Evolutionary conservation across 2,888 invertebrate genomes (phyloP), one percentile per base, ranked within the genome.

Genomic region (Sclerodermus sp.): DNA sequence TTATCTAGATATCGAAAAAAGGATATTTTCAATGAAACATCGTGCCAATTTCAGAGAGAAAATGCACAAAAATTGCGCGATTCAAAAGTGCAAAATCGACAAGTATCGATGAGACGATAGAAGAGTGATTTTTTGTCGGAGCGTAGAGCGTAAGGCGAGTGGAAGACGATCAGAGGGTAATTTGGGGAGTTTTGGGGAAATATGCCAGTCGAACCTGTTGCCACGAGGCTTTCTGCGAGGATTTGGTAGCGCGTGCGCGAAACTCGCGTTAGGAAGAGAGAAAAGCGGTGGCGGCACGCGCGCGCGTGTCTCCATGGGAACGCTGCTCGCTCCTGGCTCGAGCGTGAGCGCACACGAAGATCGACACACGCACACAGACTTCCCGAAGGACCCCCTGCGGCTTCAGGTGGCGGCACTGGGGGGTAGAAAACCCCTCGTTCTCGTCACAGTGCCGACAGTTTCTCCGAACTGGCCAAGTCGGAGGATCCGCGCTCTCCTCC

Each of bases 281-380:
- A 8, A 8, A 23, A 8, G 8, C 4, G 23, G n/a, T 40, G 5
- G 40, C 47, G 47, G 49, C 54, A 55, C 56, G 65, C 59, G 62
- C 63, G 61, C 64, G 58, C 53, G 59, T 51, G 59, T 68, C 57
- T 55, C 62, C 63, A 67, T 69, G 64, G 57, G 55, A 62, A 67
- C 64, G 58, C 38, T 41, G 16, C 23, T 23, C 23, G 23, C 23
- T 23, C 23, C 23, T 23, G 4, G 23, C 23, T 23, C 23, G 42
- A 30, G 37, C 42, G 30, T 23, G 42, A n/a, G 39, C 42, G 36
- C 40, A 34, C 13, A 13, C 23, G 38, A 16, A 14, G 8, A 17
- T 47, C 40, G 29, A 16, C 14, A 15, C 45, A 37, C 49, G 45
- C 51, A 40, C 41, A 39, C 32, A 46, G 39, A 30, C 45, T 15